A percentile compares a stretch with the other conserved stretches of the same genome.
Evolutionary conservation across 1,140 invertebrate genomes (phyloP).

Genomic region (Heliconius nattereri): DNA sequence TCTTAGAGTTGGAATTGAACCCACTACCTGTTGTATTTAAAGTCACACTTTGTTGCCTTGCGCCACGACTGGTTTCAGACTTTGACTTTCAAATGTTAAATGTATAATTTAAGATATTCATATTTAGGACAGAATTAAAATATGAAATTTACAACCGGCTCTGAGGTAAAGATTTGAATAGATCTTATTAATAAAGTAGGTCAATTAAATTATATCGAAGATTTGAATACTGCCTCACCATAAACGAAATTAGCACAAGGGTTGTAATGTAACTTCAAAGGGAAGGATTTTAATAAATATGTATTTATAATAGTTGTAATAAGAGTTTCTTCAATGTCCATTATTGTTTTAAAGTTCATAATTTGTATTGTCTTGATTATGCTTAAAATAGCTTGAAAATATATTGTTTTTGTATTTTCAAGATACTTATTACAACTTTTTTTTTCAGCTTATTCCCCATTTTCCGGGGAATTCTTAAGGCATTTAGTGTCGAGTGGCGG

Average conservation of each 20-base stretch:
- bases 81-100: background rate
- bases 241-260: conserved; percentile 18
- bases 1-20: too few relatives aligned
- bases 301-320: background rate
- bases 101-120: background rate
- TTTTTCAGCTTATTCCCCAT: too few relatives aligned
- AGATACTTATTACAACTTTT: background rate
- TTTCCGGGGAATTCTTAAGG: too few relatives aligned
- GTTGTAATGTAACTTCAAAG: conserved; percentile 11
- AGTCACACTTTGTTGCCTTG: too few relatives aligned
- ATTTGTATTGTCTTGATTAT: too few relatives aligned
- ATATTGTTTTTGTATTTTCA: background rate
- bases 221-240: conserved; percentile 15
- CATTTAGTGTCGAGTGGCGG: too few relatives aligned
- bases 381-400: too few relatives aligned
- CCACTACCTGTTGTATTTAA: too few relatives aligned
- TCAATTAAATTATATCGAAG: conserved; percentile 20
- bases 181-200: conserved; percentile 25
- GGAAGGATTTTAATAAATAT: conserved; percentile 10
- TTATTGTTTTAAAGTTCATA: too few relatives aligned
- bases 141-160: conserved; percentile 1
- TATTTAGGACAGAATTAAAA: background rate
- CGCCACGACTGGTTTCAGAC: background rate
- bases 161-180: conserved; percentile 15
- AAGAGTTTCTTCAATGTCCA: too few relatives aligned